Conservation (phyloP, 2,888 invertebrate genomes). For the Acanthococcus lagerstroemiae region DNA sequence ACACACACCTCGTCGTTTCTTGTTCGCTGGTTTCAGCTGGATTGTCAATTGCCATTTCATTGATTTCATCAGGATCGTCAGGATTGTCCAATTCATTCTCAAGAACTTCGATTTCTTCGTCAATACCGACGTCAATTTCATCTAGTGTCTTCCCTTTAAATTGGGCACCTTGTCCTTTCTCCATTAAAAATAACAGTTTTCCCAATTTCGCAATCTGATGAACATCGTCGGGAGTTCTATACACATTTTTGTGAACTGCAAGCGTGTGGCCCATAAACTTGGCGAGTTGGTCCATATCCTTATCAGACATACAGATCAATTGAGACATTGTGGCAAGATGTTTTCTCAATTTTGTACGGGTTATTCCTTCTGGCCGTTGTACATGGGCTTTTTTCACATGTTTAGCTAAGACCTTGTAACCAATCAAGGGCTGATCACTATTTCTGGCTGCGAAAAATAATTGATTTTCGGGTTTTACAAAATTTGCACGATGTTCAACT, state of each 20-base stretch:
- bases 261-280: background rate
- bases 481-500: background rate
- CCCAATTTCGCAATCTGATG: background rate
- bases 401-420: background rate
- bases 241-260: background rate
- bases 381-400: background rate
- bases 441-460: background rate
- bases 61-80: background rate
- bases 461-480: no score
- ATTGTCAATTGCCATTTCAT: no score
- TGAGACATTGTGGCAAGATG: conserved; percentile 1
- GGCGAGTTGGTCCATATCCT: background rate
- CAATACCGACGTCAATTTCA: background rate
- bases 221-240: background rate
- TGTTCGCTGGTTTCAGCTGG: no score
- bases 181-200: background rate
- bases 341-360: background rate
- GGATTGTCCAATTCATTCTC: background rate
- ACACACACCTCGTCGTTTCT: no score
- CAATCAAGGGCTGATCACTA: background rate
- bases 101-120: background rate
- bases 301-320: background rate
- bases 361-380: background rate
- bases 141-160: background rate
- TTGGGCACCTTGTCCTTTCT: background rate